Evolutionary conservation across 2,797 vertebrate genomes (phyloP).

Genomic region (Cyprinodon diabolis): DNA sequence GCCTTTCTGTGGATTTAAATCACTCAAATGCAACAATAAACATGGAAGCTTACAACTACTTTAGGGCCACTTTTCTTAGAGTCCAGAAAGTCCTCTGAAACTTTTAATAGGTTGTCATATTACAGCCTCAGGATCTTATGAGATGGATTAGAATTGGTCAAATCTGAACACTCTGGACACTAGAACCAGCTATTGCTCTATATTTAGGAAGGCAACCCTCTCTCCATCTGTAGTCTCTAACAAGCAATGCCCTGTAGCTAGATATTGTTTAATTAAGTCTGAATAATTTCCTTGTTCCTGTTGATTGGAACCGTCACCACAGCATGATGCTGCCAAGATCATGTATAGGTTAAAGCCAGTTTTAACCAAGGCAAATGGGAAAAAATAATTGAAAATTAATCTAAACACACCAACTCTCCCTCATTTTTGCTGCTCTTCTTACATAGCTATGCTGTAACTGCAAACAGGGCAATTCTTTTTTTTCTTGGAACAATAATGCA

Average conservation of each 20-base stretch:
- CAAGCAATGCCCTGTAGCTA: background rate
- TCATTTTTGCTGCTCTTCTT: background rate
- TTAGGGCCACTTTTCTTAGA: constrained; percentile 17
- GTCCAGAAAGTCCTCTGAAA: no score
- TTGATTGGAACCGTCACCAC: background rate
- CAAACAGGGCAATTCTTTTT: background rate
- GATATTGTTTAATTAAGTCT: background rate
- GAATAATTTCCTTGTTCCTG: background rate
- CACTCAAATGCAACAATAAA: constrained; percentile 44
- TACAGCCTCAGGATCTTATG: background rate
- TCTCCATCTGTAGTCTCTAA: background rate
- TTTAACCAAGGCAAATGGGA: background rate
- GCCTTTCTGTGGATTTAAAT: constrained; percentile 42
- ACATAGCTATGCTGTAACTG: background rate
- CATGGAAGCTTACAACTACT: constrained; percentile 29
- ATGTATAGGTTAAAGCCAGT: background rate
- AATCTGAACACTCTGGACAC: no score
- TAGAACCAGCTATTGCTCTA: no score
- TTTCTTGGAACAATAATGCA: background rate
- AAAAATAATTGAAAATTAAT: background rate
- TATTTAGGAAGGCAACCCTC: background rate
- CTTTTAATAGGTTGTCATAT: background rate
- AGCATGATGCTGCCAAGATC: constrained; percentile 1
- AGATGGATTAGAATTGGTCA: no score
- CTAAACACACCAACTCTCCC: background rate